phyloP scores from a whole-genome alignment of 1,140 invertebrate species.

The Ceratina calcarata region DNA sequence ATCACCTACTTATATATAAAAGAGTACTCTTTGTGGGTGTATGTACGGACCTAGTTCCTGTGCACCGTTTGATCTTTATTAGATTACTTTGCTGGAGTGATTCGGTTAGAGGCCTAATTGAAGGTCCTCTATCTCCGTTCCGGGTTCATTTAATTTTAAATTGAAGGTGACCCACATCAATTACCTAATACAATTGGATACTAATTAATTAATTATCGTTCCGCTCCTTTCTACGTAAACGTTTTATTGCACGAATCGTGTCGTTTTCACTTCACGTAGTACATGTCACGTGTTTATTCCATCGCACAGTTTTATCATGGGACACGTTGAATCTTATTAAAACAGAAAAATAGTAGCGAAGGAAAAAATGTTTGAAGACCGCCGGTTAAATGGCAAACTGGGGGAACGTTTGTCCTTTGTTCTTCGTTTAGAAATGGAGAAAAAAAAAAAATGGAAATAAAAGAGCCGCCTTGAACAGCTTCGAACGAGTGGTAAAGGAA shows the following conservation, averaged over 20 bases:
- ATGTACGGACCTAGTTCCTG: background rate
- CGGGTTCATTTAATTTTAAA: background rate
- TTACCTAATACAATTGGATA: background rate
- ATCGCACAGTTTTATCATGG: too few relatives aligned
- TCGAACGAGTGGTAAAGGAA: background rate
- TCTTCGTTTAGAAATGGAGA: too few relatives aligned
- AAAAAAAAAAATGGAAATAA: too few relatives aligned
- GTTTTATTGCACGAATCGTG: background rate
- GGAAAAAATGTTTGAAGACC: too few relatives aligned
- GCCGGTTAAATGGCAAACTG: too few relatives aligned
- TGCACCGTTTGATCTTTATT: conserved; percentile 13
- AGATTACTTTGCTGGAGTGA: conserved; percentile 14
- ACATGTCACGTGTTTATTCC: too few relatives aligned
- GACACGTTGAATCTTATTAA: too few relatives aligned
- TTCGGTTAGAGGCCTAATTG: conserved; percentile 5
- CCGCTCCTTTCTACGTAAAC: background rate
- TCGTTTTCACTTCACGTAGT: background rate
- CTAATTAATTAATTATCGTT: background rate
- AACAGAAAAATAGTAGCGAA: too few relatives aligned
- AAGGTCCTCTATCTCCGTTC: background rate
- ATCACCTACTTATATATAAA: too few relatives aligned
- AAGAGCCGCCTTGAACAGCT: too few relatives aligned
- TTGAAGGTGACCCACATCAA: background rate
- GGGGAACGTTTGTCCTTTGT: too few relatives aligned
- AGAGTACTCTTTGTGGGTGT: too few relatives aligned